A percentile compares a stretch with the other conserved stretches of the same genome.
phyloP scores from a whole-genome alignment of 2,113 vertebrate species.

The Nycticryphes semicollaris region DNA sequence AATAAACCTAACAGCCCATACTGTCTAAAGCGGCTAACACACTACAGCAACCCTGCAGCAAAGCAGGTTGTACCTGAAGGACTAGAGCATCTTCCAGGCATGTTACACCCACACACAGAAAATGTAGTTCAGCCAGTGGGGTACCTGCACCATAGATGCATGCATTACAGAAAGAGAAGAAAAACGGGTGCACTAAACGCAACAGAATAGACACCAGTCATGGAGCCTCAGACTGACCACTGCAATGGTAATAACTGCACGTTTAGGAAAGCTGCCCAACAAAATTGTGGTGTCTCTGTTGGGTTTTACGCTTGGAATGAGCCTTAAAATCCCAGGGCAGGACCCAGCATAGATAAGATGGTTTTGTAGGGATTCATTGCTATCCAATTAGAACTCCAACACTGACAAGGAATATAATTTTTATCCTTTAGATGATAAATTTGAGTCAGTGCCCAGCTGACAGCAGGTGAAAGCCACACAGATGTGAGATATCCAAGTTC shows the following conservation, averaged over 20 bases:
- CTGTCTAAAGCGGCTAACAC: not conserved
- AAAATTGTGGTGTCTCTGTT: not conserved
- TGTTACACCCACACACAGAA: not conserved
- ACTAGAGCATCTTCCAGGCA: not conserved
- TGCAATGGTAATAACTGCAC: not conserved
- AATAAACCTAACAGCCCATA: not conserved
- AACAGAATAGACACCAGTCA: not conserved
- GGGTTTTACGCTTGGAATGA: rapidly evolving
- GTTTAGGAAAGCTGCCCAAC: not conserved
- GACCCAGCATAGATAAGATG: not conserved
- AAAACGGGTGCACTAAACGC: not conserved
- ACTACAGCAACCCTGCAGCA: not conserved
- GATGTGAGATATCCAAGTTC: not conserved
- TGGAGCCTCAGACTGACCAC: not conserved
- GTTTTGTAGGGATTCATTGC: not conserved
- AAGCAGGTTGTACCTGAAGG: not conserved
- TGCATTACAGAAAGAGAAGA: not conserved
- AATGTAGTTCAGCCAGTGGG: not conserved
- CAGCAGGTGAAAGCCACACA: not conserved
- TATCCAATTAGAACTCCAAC: not conserved
- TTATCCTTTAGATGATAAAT: not conserved
- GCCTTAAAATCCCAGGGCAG: not conserved
- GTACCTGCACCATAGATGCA: not conserved
- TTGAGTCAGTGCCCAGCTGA: not conserved
- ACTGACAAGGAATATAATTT: not conserved